Base-by-base conservation (phyloP, 2,797 vertebrate genomes). In the Platyrinchus mystaceus region DNA sequence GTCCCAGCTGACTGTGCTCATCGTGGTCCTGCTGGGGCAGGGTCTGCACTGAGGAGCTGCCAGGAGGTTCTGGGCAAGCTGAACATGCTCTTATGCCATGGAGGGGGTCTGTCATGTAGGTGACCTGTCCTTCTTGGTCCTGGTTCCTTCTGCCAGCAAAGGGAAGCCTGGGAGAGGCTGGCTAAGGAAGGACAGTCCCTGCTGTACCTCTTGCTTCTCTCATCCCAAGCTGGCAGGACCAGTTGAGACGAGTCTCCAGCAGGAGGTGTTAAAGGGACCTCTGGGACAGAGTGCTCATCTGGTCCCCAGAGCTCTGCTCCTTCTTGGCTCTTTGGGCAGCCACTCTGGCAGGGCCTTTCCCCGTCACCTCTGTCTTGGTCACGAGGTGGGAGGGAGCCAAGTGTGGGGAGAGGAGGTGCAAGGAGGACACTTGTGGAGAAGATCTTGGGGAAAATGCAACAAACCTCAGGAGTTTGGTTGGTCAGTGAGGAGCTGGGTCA, bases 311-410 rank as follows among this genome's bases (percentile, higher is more conserved):
- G 6, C 12, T 74, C 52, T 77, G 32, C 21, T 58, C 14, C 28
- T 43, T 12, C 50, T 27, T 46, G 59, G 41, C 7, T 49, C 43
- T 15, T 4, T 15, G 80, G 23, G 63, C 19, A 87, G 52, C 34
- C 21, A 16, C 56, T 69, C 37, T 12, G 21, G n/a, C 53, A 85
- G 71, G 28, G 14, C 9, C 8, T 27, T 10, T 58, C 44, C 55
- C 50, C 12, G 1, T 5, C 17, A 14, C 9, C 37, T 36, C 34
- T 49, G 10, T 34, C 43, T 74, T 32, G 39, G 47, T 16, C 39
- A 41, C 0, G 0, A 62, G 32, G 19, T 60, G 32, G 14, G 28
- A 23, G 13, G 46, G 6, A 68, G 27, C 24, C 41, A 44, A n/a
- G 64, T 0, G 3, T 8, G 19, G 52, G n/a, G 5, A 76, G 3